A percentile compares a stretch with the other conserved stretches of the same genome.
These are phyloP conservation scores for Archips crataeganus DNA, from an alignment of 2,888 invertebrate species.

Conservation along the genomic window DNA sequence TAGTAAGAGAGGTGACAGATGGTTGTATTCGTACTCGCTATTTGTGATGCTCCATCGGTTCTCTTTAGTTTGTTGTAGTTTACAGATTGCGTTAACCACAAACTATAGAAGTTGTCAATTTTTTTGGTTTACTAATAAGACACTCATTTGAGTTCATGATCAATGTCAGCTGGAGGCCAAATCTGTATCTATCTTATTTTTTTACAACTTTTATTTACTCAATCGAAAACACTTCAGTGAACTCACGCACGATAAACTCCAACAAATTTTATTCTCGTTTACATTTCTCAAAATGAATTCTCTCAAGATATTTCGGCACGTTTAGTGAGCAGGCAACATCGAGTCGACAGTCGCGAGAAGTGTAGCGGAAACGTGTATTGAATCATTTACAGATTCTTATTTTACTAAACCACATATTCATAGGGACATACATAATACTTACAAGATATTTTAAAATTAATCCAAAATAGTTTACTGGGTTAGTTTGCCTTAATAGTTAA, in stretches of 20 bases:
- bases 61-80: no score
- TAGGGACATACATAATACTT: no score
- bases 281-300: constrained; percentile 13
- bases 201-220: not conserved
- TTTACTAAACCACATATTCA: not conserved
- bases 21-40: no score
- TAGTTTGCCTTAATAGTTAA: no score
- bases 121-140: not conserved
- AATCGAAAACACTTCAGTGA: not conserved
- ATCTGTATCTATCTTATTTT: not conserved
- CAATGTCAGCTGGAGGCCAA: not conserved
- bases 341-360: constrained; percentile 13
- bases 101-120: not conserved
- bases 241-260: not conserved
- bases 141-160: not conserved
- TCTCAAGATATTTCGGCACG: constrained; percentile 8
- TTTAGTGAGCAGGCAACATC: constrained; percentile 18
- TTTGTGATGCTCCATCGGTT: no score
- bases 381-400: constrained; percentile 23
- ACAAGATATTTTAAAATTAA: no score
- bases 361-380: constrained; percentile 27
- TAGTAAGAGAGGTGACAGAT: no score
- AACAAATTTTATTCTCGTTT: not conserved
- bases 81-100: not conserved
- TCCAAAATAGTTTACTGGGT: no score